Base-by-base conservation (phyloP, 2,113 vertebrate species). In the Centropus unirufus region DNA sequence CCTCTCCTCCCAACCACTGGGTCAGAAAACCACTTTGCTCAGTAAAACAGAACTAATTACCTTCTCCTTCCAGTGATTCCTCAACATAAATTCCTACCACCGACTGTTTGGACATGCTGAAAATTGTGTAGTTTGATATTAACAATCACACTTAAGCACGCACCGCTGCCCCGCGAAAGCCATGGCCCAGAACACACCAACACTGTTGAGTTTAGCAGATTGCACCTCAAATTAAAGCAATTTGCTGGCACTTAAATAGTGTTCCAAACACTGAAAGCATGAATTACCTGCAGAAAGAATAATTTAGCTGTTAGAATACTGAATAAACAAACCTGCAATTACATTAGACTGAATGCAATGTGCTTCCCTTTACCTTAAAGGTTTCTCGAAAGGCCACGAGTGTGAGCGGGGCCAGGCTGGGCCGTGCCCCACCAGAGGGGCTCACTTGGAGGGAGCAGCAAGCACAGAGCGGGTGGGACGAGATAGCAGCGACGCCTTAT, bases 161-260 rank as follows among this genome's bases (percentile, higher is more conserved):
- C 78, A 26, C 17, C 3, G 1, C 72, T 87, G 83, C 83, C 90
- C 87, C 9, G 2, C 3, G 59, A 81, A 73, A 96, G 89, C 83
- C 2, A 0, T 75, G 84, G 62, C 85, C 83, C 89, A 80, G 47
- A 70, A 90, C 92, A 92, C 57, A 70, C 83, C 27, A 34, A 58
- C 72, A 81, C 88, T 59, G 83, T 9, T 2, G 49, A 55, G 10
- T 75, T 57, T 5, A 78, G 66, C 69, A 91, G 89, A 74, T 12
- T 75, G 64, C 44, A 55, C 92, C 94, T 92, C 80, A 75, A 83
- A 90, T 93, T 89, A 94, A 94, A 93, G 91, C 86, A 63, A 87
- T 94, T 93, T 90, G 51, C 76, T 78, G 27, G 39, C 89, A 83
- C 73, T 95, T 91, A 87, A 92, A 91, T 79, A 92, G 75, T 84